phyloP scores from a whole-genome alignment of 2,113 vertebrate genomes.

The Nothoprocta perdicaria region DNA sequence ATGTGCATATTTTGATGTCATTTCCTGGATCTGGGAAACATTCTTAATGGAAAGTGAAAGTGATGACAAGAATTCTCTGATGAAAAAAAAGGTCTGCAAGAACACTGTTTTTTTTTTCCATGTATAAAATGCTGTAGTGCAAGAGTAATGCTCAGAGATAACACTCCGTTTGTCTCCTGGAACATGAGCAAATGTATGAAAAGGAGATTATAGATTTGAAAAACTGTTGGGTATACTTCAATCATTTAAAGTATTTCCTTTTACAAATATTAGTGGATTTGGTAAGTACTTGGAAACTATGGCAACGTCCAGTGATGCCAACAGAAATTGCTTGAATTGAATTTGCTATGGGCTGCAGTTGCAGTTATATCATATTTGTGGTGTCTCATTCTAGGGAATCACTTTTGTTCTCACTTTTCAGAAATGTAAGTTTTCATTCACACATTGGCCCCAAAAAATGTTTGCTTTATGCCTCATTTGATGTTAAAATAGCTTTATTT shows the following conservation, averaged over 20 bases:
- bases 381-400: neutral
- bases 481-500: neutral
- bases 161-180: neutral
- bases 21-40: neutral
- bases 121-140: neutral
- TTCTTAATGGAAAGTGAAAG: neutral
- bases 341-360: neutral
- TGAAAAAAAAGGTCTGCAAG: neutral
- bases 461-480: neutral
- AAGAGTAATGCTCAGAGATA: neutral
- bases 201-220: neutral
- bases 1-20: neutral
- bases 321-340: too few species aligned
- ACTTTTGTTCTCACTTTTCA: neutral
- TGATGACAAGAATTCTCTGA: neutral
- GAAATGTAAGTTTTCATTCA: neutral
- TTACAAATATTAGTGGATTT: neutral
- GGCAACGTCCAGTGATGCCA: neutral
- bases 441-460: neutral
- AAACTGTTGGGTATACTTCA: neutral
- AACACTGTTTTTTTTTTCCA: neutral
- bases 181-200: neutral
- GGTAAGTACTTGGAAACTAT: neutral
- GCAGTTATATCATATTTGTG: neutral
- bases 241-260: neutral